Evolutionary conservation across 2,888 invertebrate species (phyloP), one percentile per base, ranked within the genome.

Genomic region (Dilophus febrilis): DNA sequence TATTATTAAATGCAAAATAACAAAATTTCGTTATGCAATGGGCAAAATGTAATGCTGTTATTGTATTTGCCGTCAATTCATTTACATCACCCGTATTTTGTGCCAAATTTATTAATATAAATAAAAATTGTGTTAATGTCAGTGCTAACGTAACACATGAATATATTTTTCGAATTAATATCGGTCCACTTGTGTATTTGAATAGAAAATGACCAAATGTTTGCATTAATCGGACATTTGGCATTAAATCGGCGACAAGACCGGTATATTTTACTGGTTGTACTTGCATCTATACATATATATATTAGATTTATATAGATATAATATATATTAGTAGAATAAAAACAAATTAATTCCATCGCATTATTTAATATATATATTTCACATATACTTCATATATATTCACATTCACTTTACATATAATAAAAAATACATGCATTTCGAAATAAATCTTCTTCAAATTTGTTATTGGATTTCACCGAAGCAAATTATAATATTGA

Each of bases 161-260:
- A 51, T 77, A 79, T 26, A 70, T 52, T 48, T 75, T 69, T 32
- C 77, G 67, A 0, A 77, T 55, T 10, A 77, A 65, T 18, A 65
- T 50, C 0, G 72, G 66, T 54, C 77, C 77, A 17, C 70, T 67
- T 45, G 79, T 71, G 52, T 82, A 86, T 54, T 80, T 81, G 55
- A 84, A 77, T 55, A 86, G 67, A 51, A 82, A 86, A 52, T 85
- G 79, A 4, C 86, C 86, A 4, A 73, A 68, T 26, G 69, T 64
- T 57, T 81, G 77, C 77, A 86, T 84, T 44, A 84, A 56, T 50
- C 72, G 71, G 51, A 87, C 81, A 53, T 84, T 83, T 33, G 85
- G 84, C 77, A 83, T 74, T 52, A 86, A 66, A 58, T 86, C 86
- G 56, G 82, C 74, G 65, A 85, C 84, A 38, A 86, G 74, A 59